These are phyloP conservation scores for Caenorhabditis inopinata DNA, from an alignment of 1,140 invertebrate genomes.

Conservation along the genomic window DNA sequence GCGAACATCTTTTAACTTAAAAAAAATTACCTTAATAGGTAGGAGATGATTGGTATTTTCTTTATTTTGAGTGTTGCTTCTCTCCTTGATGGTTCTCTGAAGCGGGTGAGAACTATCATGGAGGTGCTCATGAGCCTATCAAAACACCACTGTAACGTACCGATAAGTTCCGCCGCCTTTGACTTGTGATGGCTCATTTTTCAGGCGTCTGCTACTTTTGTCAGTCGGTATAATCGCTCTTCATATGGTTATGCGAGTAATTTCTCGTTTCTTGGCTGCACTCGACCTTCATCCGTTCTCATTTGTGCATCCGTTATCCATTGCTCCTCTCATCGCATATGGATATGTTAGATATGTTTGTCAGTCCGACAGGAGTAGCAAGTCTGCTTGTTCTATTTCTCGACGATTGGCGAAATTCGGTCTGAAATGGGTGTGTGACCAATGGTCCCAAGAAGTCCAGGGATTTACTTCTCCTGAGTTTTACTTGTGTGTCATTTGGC, in stretches of 20 bases:
- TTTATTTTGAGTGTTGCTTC: too few relatives aligned
- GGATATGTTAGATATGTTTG: slow-evolving; percentile 6
- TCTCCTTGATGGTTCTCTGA: too few relatives aligned
- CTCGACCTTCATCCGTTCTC: slow-evolving; percentile 31
- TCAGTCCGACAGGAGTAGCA: too few relatives aligned
- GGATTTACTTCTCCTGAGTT: slow-evolving; percentile 41
- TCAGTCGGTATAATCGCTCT: background rate
- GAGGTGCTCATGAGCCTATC: too few relatives aligned
- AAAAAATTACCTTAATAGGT: too few relatives aligned
- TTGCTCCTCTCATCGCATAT: slow-evolving; percentile 23
- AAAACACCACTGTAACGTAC: too few relatives aligned
- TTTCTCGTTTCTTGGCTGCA: slow-evolving; percentile 40
- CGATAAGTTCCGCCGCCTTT: too few relatives aligned
- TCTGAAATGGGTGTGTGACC: slow-evolving; percentile 15
- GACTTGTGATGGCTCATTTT: too few relatives aligned
- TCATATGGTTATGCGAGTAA: slow-evolving; percentile 3
- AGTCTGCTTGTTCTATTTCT: background rate
- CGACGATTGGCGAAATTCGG: background rate
- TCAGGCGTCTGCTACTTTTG: slow-evolving; percentile 28
- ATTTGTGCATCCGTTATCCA: slow-evolving; percentile 34
- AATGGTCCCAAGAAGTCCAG: background rate
- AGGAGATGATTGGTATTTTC: too few relatives aligned
- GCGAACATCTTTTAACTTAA: too few relatives aligned
- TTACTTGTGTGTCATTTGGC: slow-evolving; percentile 49
- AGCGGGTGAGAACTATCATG: too few relatives aligned